Evolutionary conservation across 2,888 invertebrate species (phyloP).

Genomic region (Drosophila dives): DNA sequence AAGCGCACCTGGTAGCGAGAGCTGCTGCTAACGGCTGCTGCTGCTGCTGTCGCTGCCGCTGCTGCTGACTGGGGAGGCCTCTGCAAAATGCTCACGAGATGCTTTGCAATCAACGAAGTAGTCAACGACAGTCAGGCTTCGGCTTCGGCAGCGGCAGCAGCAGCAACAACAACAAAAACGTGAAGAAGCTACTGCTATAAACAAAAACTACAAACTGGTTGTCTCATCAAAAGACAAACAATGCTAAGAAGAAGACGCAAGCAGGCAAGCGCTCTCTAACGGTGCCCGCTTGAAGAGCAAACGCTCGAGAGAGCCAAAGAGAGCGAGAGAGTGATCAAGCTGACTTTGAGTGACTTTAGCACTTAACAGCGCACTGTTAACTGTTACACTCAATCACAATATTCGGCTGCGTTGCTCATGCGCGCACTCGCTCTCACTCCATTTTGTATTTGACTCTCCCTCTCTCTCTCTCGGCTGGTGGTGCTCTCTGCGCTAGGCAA

Average conservation of each 20-base stretch:
- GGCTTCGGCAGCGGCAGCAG: conserved; percentile 53
- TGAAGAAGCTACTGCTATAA: conserved; percentile 72
- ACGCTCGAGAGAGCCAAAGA: conserved; percentile 5
- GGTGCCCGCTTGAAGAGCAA: conserved; percentile 58
- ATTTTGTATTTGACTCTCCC: conserved; percentile 55
- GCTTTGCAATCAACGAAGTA: conserved; percentile 65
- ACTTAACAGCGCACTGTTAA: conserved; percentile 46
- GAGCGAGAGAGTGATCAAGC: neutral
- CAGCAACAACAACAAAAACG: conserved; percentile 45
- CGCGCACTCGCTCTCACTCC: conserved; percentile 50
- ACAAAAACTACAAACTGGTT: conserved; percentile 77
- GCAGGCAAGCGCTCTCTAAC: conserved; percentile 64
- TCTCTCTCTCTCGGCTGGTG: conserved; percentile 20
- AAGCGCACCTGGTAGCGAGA: conserved; percentile 46
- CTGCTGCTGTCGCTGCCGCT: conserved; percentile 23
- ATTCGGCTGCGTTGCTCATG: conserved; percentile 21
- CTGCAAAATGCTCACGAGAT: conserved; percentile 65
- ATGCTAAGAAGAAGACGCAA: conserved; percentile 49
- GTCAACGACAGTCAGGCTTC: conserved; percentile 54
- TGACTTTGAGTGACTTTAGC: conserved; percentile 58
- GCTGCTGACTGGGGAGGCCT: conserved; percentile 54
- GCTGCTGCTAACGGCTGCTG: conserved; percentile 18
- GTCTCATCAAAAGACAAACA: conserved; percentile 68
- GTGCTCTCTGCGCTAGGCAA: conserved; percentile 28
- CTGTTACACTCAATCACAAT: conserved; percentile 27